Evolutionary conservation across 2,888 invertebrate species (phyloP).

Genomic region (Baccha elongata): DNA sequence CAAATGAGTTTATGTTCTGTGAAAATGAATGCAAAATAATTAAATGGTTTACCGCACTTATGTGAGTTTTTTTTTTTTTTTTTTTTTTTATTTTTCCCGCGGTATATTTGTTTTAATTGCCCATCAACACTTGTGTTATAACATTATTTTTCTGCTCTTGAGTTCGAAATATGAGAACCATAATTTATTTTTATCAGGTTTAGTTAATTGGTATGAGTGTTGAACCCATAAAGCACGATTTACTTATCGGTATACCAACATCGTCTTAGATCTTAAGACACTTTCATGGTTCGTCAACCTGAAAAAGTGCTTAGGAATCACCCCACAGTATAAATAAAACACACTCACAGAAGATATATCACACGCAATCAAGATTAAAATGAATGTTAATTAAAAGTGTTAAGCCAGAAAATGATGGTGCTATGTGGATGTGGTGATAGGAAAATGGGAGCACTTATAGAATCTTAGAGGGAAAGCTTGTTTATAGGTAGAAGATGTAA

Average conservation of each 20-base stretch:
- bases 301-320: neutral
- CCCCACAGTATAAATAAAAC: neutral
- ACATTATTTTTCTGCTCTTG: neutral
- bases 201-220: slow-evolving; percentile 8
- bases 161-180: neutral
- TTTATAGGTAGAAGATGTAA: too few species aligned
- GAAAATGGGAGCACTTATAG: neutral
- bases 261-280: neutral
- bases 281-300: slow-evolving; percentile 33
- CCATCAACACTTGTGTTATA: neutral
- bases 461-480: too few species aligned
- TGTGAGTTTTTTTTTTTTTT: too few species aligned
- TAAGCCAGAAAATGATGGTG: neutral
- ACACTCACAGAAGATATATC: slow-evolving; percentile 10
- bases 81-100: neutral
- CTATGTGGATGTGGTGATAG: neutral
- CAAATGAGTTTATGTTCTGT: neutral
- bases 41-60: slow-evolving; percentile 23
- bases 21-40: slow-evolving; percentile 10
- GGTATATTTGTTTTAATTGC: slow-evolving; percentile 25
- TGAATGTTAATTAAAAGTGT: slow-evolving; percentile 9
- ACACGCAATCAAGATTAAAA: slow-evolving; percentile 23
- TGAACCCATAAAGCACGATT: neutral
- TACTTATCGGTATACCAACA: neutral
- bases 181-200: neutral